Conservation (phyloP, 1,140 invertebrate species). For the Bactericera cockerelli region DNA sequence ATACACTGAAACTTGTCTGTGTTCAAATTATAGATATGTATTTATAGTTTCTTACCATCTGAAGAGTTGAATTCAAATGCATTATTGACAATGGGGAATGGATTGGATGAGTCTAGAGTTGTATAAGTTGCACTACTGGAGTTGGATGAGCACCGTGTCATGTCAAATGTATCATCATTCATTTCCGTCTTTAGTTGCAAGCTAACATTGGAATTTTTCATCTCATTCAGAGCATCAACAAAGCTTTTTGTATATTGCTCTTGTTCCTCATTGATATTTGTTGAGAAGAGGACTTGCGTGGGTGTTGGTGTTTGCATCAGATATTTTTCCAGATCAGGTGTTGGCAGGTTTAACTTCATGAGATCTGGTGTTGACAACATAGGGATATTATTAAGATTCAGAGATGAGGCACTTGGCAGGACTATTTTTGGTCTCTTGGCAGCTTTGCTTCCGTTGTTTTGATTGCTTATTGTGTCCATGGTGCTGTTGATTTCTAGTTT, state of each 20-base stretch:
- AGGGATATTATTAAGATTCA: conserved; percentile 18
- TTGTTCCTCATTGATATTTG: conserved; percentile 71
- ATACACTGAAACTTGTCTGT: too few species aligned
- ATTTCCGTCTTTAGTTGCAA: background rate
- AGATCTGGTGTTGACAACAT: conserved; percentile 69
- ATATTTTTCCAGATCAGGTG: conserved; percentile 74
- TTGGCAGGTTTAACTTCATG: conserved; percentile 65
- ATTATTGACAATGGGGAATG: background rate
- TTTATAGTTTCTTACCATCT: conserved; percentile 13
- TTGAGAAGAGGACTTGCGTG: conserved; percentile 54
- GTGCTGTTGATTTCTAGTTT: background rate
- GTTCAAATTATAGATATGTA: too few species aligned
- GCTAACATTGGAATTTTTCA: conserved; percentile 47
- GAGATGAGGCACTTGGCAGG: too few species aligned
- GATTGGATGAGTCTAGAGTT: conserved; percentile 3
- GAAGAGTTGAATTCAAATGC: conserved; percentile 19
- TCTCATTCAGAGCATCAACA: conserved; percentile 71
- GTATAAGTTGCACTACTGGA: conserved; percentile 4
- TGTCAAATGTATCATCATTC: background rate
- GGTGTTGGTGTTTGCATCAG: conserved; percentile 55
- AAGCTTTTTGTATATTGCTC: conserved; percentile 83
- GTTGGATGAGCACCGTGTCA: background rate
- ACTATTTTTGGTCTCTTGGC: too few species aligned
- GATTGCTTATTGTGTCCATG: too few species aligned
- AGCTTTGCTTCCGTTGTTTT: too few species aligned